Evolutionary conservation across 2,797 vertebrate genomes (phyloP).

Genomic region (Novumbra hubbsi): DNA sequence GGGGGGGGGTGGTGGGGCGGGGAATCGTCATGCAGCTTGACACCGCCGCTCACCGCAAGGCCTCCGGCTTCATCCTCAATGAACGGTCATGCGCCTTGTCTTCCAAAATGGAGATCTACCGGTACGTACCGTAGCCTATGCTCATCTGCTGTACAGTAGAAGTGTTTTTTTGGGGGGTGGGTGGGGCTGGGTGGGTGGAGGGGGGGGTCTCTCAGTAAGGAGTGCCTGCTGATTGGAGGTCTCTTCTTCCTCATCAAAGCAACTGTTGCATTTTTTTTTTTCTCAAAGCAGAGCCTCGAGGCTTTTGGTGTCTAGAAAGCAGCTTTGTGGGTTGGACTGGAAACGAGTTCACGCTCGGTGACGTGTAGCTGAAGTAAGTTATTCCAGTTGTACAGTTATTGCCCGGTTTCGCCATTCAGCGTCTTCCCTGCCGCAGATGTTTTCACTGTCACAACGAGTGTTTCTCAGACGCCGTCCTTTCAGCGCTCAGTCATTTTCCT

Average conservation of each 20-base stretch:
- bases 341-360: background rate
- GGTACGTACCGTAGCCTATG: conserved; percentile 64
- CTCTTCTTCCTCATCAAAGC: conserved; percentile 16
- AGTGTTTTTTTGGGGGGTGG: too few relatives aligned
- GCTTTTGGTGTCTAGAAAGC: conserved; percentile 15
- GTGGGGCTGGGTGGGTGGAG: too few relatives aligned
- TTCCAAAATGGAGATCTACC: conserved; percentile 76
- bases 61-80: conserved; percentile 63
- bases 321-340: background rate
- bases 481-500: background rate
- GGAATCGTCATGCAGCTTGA: conserved; percentile 70
- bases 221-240: conserved; percentile 2
- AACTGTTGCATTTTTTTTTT: conserved; percentile 41
- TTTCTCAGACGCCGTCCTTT: background rate
- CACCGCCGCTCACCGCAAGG: conserved; percentile 57
- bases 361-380: background rate
- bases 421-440: background rate
- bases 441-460: background rate
- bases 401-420: background rate
- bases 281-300: background rate
- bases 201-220: background rate
- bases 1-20: background rate
- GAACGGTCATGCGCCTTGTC: conserved; percentile 65
- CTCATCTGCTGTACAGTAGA: background rate
- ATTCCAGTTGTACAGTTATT: background rate